Conservation (phyloP, 1,140 invertebrate species). For the Dufourea novaeangliae region DNA sequence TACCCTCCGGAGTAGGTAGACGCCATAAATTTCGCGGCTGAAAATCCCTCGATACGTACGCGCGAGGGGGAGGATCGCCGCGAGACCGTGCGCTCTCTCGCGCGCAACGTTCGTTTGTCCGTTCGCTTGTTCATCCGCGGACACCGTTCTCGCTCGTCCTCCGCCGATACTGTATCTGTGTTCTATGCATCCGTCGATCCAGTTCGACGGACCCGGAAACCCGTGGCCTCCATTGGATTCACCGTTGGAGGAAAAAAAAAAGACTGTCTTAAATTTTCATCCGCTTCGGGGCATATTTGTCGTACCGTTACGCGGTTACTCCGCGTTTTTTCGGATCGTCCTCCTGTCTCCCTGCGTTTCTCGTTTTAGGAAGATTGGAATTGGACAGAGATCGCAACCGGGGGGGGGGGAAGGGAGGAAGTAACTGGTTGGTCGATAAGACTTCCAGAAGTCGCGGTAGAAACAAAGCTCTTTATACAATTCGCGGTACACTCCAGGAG, state of each 20-base stretch:
- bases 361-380: no score
- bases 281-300: neutral
- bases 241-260: neutral
- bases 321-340: no score
- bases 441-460: conserved; percentile 36
- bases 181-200: conserved; percentile 23
- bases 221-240: no score
- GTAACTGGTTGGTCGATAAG: conserved; percentile 28
- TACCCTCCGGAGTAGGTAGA: conserved; percentile 55
- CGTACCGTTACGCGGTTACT: neutral
- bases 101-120: conserved; percentile 30
- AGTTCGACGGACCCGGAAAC: conserved; percentile 6
- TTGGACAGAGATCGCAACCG: no score
- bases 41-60: conserved; percentile 66
- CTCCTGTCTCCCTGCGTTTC: neutral
- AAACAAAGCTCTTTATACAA: conserved; percentile 68
- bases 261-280: conserved; percentile 41
- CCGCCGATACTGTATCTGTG: conserved; percentile 12
- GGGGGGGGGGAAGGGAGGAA: conserved; percentile 18
- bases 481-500: conserved; percentile 53
- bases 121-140: conserved; percentile 26
- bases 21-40: conserved; percentile 66
- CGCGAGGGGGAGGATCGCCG: neutral
- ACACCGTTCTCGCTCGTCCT: conserved; percentile 32
- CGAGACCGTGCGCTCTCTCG: conserved; percentile 20